A percentile compares a stretch with the other conserved stretches of the same genome.
Conservation (phyloP, 2,888 invertebrate species). For the Thumatha senex region DNA sequence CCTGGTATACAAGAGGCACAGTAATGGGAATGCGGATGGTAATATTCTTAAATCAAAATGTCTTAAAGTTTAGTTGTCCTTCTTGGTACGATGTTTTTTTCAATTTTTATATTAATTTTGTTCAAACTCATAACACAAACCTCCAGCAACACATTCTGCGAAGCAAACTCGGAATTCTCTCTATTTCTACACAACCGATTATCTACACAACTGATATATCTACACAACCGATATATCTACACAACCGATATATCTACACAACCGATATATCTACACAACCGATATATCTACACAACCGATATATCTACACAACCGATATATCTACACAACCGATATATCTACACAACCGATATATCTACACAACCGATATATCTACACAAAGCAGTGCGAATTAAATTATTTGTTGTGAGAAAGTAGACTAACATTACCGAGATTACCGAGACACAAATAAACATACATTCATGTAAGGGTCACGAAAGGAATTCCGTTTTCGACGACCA, state of each 20-base stretch:
- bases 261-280: neutral
- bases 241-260: neutral
- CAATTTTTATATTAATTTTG: no score
- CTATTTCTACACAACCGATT: no score
- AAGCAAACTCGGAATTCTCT: neutral
- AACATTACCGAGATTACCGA: neutral
- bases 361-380: neutral
- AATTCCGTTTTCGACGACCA: constrained; percentile 5
- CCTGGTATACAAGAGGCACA: no score
- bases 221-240: neutral
- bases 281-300: neutral
- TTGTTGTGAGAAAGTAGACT: neutral
- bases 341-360: neutral
- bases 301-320: neutral
- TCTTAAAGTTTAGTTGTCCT: no score
- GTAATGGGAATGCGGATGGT: no score
- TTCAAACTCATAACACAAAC: no score
- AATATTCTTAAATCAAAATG: no score
- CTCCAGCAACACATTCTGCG: neutral
- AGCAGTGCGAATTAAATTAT: neutral
- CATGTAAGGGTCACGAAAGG: constrained; percentile 5
- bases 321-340: neutral
- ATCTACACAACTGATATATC: neutral
- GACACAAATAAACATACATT: neutral
- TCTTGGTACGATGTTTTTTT: no score